Base-by-base conservation (phyloP, 1,140 invertebrate genomes). In the Sycophaga agraensis region DNA sequence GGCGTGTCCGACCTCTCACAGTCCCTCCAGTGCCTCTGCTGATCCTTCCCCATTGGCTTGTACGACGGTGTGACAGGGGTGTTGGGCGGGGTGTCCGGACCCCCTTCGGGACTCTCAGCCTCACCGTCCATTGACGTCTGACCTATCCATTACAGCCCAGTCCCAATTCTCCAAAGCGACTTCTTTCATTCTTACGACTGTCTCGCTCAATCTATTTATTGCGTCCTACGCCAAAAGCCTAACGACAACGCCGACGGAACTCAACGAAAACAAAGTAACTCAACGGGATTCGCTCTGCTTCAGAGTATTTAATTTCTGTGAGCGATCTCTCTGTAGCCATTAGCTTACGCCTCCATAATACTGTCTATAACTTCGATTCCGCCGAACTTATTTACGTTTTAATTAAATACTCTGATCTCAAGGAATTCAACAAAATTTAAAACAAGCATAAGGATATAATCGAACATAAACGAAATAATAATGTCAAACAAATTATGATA, bases 1-100 rank as follows among this genome's bases (percentile, higher is more conserved):
- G 59, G 40, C 37, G 9, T 50, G 16, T 49, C 51, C 43, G 34
- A 26, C 17, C 49, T 37, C 26, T 66, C 67, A n/a, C 22, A 9
- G 16, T 66, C 64, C 67, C 57, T 70, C 73, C 63, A 73, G 55
- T 61, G 68, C 56, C 65, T 64, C 43, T 63, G 66, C 64, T 74
- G 71, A 48, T 77, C 76, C 77, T 63, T 74, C 60, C 69, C 68
- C 65, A 24, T 17, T 34, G 61, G 46, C 75, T 76, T 82, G 68
- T 72, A 73, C 72, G 75, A 78, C 70, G 76, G 76, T 59, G 74
- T 79, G 60, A 79, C 79, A 22, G 77, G 78, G 74, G 84, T 85
- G 62, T 83, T 83, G 67, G 83, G 83, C 69, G 78, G 79, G 66
- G 84, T 86, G 71, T 84, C 80, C 71, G 82, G 79, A 64, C 83